Evolutionary conservation across 1,140 invertebrate genomes (phyloP).

Genomic region (Diorhabda sublineata): DNA sequence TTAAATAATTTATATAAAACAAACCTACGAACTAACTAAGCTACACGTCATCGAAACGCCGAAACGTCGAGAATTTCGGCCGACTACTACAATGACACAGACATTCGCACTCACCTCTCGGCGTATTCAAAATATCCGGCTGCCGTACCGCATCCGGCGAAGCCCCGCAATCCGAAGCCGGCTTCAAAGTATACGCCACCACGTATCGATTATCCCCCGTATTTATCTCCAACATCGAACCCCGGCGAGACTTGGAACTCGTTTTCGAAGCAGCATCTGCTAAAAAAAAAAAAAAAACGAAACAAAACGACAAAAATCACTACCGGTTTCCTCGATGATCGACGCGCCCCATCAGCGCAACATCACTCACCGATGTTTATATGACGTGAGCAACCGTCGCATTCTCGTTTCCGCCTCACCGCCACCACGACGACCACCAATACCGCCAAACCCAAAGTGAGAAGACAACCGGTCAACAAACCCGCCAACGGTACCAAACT

Average conservation of each 20-base stretch:
- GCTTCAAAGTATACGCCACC: slow-evolving; percentile 56
- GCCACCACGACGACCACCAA: slow-evolving; percentile 59
- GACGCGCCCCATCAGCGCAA: background rate
- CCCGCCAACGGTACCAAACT: slow-evolving; percentile 60
- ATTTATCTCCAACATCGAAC: slow-evolving; percentile 55
- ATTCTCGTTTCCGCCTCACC: slow-evolving; percentile 48
- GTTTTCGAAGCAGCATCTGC: slow-evolving; percentile 39
- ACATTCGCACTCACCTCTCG: slow-evolving; percentile 42
- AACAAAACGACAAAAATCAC: too few species aligned
- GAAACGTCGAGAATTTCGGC: slow-evolving; percentile 29
- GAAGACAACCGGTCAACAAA: slow-evolving; percentile 56
- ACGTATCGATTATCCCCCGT: slow-evolving; percentile 57
- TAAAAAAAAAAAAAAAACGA: background rate
- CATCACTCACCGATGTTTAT: slow-evolving; percentile 23
- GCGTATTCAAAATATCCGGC: slow-evolving; percentile 48
- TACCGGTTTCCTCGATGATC: too few species aligned
- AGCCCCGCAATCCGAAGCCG: slow-evolving; percentile 40
- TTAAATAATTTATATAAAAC: too few species aligned
- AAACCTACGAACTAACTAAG: too few species aligned
- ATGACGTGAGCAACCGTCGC: slow-evolving; percentile 40
- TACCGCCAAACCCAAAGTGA: slow-evolving; percentile 59
- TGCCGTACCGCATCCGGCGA: slow-evolving; percentile 37
- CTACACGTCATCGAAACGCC: slow-evolving; percentile 33
- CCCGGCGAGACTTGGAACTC: slow-evolving; percentile 37
- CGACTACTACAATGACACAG: slow-evolving; percentile 26